Base-by-base conservation (phyloP, 2,888 invertebrate species). In the Blera fallax region DNA sequence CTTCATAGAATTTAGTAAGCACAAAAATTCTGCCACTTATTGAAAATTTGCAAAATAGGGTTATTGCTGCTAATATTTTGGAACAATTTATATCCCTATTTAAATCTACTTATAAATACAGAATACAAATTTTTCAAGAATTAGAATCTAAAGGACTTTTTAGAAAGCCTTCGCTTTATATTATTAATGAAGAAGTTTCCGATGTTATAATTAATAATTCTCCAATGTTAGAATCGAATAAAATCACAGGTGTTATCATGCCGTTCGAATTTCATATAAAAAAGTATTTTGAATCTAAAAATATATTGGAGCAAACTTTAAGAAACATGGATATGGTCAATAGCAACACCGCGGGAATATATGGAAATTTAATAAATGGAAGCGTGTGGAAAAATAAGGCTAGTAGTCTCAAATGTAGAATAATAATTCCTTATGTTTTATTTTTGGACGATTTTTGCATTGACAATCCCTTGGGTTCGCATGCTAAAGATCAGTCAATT, bases 391-490 rank as follows among this genome's bases (percentile, higher is more conserved):
- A n/a, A n/a, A n/a, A n/a, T n/a, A n/a, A n/a, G n/a, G n/a, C n/a
- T n/a, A n/a, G n/a, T n/a, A n/a, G n/a, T n/a, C n/a, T n/a, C n/a
- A n/a, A n/a, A n/a, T n/a, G n/a, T n/a, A n/a, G n/a, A n/a, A n/a
- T n/a, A n/a, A n/a, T n/a, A n/a, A 54, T 69, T 24, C 70, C 78
- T 14, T 56, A 32, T 24, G 70, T 79, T 70, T 64, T 79, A 43
- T 64, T 70, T 52, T 52, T 45, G 5, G 70, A 70, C 32, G 70
- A 79, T 40, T 64, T 79, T 24, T 54, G 70, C 11, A 10, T 79
- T 2, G 70, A 56, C 32, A 79, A 79, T 27, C 67, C 73, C 29
- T 76, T 76, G 34, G 67, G 76, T 40, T 67, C 58, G 21, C 76
- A 76, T 67, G 67, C 76, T 0, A 67, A 58, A 10, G 58, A 76